Evolutionary conservation across 2,888 invertebrate genomes (phyloP).

Genomic region (Eupithecia tripunctaria): DNA sequence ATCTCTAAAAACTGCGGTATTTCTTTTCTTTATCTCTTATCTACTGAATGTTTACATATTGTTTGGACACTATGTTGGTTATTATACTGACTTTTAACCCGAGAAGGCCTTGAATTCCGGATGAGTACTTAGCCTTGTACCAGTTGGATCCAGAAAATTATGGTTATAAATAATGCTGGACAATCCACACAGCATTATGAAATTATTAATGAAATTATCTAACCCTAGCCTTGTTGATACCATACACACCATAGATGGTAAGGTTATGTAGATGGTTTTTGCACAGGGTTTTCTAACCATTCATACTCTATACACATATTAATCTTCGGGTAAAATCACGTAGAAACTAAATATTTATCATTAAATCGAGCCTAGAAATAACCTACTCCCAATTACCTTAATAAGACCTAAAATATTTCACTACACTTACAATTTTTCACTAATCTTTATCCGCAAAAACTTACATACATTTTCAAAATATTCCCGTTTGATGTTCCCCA

Average conservation of each 20-base stretch:
- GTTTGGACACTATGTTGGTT: not conserved
- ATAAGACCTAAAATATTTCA: conserved; percentile 11
- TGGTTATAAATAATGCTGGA: too few species aligned
- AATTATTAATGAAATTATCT: too few species aligned
- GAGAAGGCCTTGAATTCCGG: not conserved
- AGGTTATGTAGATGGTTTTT: too few species aligned
- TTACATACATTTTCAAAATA: conserved; percentile 30
- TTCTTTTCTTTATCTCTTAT: not conserved
- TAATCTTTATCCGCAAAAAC: conserved; percentile 23
- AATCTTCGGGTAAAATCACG: not conserved
- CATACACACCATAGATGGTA: too few species aligned
- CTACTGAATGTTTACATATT: not conserved
- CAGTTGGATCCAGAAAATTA: too few species aligned
- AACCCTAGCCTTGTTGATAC: too few species aligned
- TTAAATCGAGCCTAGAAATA: not conserved
- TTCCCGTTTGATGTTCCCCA: conserved; percentile 27
- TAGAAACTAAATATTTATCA: not conserved
- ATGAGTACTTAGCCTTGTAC: not conserved
- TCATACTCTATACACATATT: too few species aligned
- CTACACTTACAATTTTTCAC: too few species aligned
- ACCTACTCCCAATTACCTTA: not conserved
- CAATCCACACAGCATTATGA: too few species aligned
- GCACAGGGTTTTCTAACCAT: too few species aligned
- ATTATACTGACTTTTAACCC: not conserved
- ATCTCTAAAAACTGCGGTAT: too few species aligned